Base-by-base conservation (phyloP, 2,797 vertebrate genomes). In the Halcyon smyrnensis region DNA sequence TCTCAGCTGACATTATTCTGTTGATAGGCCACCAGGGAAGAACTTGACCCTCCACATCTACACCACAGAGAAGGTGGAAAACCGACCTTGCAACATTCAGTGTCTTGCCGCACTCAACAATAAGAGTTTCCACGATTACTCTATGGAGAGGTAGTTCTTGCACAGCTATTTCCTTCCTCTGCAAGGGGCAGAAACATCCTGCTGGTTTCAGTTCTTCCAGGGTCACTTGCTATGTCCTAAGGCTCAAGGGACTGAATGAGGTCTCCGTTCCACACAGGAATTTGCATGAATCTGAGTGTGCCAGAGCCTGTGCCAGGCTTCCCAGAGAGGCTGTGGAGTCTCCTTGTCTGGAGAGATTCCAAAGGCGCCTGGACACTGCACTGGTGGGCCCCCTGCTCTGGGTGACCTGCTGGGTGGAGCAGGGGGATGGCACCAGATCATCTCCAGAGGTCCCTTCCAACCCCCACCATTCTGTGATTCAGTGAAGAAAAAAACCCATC, bases 401-500 rank as follows among this genome's bases (percentile, higher is more conserved):
- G 53, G 18, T 54, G 53, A 30, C 30, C 53, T 54, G 53, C 53
- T 20, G 30, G 30, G 12, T 50, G 48, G 48, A 25, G 51, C 50
- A 30, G 51, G 51, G 51, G 28, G 51, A 28, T 30, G 16, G 28
- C 9, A 53, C 30, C 30, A 54, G 53, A 32, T 19, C 10, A 54
- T 8, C 53, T 54, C 30, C 53, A 54, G 30, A 54, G 53, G 30
- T 32, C 30, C 53, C 17, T 54, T 12, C 53, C 53, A 54, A 54
- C 17, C 53, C 30, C 51, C 27, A 53, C 27, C 30, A 19, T 30
- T 28, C 51, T 32, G 28, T 9, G 53, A 54, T 32, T 54, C 53
- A 11, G 34, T 12, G 24, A 46, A 24, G 23, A n/a, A 77, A 67
- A 43, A 59, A 12, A 0, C 43, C 0, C 20, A 77, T 20, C 17